Percentiles rank a stretch among this genome's conserved stretches.
phyloP scores from a whole-genome alignment of 2,113 vertebrate genomes.

The Sinocyclocheilus grahami region DNA sequence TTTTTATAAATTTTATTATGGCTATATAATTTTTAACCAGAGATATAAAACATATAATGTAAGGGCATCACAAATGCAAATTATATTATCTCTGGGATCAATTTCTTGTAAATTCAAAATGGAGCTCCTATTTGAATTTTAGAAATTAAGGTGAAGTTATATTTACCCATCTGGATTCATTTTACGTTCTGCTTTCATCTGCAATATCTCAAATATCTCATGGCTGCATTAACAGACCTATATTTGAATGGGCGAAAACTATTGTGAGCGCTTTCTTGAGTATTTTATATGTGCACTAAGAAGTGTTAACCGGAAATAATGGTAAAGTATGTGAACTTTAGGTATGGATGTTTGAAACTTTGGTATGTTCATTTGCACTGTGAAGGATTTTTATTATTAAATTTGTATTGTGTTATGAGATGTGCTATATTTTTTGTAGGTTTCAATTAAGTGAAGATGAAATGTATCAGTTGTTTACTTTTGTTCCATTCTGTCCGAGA shows the following conservation, averaged over 20 bases:
- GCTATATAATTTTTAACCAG: not conserved
- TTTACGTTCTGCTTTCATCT: not conserved
- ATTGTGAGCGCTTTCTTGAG: not conserved
- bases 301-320: not conserved
- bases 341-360: not conserved
- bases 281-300: not conserved
- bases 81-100: not conserved
- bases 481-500: not conserved
- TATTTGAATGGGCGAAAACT: not conserved
- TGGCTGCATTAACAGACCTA: not conserved
- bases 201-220: not conserved
- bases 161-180: not conserved
- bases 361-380: not conserved
- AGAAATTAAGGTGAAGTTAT: not conserved
- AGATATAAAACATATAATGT: not conserved
- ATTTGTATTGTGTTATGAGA: not conserved
- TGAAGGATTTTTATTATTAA: not conserved
- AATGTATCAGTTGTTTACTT: not conserved
- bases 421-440: not conserved
- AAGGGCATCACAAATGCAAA: not conserved
- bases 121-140: not conserved
- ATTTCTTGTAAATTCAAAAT: not conserved
- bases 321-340: constrained; percentile 4
- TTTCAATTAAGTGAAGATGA: not conserved
- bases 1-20: not conserved